Percentiles rank a stretch among this genome's conserved stretches.
Conservation (phyloP, 2,797 vertebrate species). For the Vireo griseus region DNA sequence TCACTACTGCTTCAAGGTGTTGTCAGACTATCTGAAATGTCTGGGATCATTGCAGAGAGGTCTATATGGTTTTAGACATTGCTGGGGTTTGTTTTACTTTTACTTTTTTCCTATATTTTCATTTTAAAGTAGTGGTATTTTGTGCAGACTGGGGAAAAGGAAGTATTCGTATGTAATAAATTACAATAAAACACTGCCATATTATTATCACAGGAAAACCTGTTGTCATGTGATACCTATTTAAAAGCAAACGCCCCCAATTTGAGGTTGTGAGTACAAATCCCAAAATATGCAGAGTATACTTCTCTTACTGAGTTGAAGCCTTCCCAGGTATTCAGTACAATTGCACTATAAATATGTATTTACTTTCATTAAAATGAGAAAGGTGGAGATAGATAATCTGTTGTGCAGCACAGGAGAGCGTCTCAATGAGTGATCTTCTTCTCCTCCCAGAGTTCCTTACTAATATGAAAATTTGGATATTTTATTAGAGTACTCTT, state of each 20-base stretch:
- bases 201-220: neutral
- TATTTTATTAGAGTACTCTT: neutral
- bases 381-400: neutral
- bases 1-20: neutral
- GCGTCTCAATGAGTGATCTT: neutral
- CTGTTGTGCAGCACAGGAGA: accelerated
- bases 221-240: neutral
- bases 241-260: neutral
- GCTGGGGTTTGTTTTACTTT: neutral
- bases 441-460: neutral
- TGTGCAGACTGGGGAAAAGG: neutral
- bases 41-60: neutral
- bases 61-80: neutral
- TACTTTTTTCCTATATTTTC: neutral
- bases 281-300: neutral
- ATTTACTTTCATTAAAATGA: neutral
- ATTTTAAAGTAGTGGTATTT: neutral
- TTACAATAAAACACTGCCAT: neutral
- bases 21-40: neutral
- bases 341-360: neutral
- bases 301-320: neutral
- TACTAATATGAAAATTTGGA: neutral
- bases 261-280: neutral
- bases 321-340: neutral
- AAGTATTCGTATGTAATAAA: neutral